Evolutionary conservation across 2,888 invertebrate genomes (phyloP), one percentile per base, ranked within the genome.

Genomic region (Drosophila infuscata): DNA sequence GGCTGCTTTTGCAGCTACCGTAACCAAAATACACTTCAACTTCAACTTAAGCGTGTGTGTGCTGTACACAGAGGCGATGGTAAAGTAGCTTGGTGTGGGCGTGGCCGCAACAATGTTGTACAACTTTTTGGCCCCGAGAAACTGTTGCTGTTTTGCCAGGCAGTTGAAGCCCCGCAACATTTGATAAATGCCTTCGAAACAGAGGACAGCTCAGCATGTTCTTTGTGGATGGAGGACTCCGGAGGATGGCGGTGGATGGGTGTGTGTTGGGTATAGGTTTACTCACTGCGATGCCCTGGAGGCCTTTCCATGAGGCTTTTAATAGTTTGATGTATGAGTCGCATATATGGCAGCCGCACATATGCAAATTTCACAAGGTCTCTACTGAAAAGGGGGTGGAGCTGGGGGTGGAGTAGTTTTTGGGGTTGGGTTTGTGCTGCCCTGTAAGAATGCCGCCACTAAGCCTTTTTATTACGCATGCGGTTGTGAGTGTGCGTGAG

Each of bases 271-370:
- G 46, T 2, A 12, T 4, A 3, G 25, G 58, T 25, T 33, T 33
- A 33, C 41, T 49, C 54, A 57, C 66, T 53, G 58, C 57, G 62
- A 67, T 79, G 70, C 85, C 85, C 88, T 32, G 53, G 85, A 77
- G 88, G 89, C 85, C 75, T 73, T 80, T 65, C 60, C 70, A 75
- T 70, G 79, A 70, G 89, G 88, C 85, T 89, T 87, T 88, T 87
- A 87, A 87, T 87, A 87, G 89, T 88, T 89, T 87, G 89, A 87
- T 87, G 89, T 88, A 89, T 82, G 88, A 84, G 88, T 58, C 72
- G 78, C 81, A 77, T 81, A 66, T 74, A 62, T 78, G 73, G 64
- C 69, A 70, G 77, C 64, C 72, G 33, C 59, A 68, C 75, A 66
- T 77, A 89, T 87, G 87, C 79, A 87, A 87, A 87, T 87, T 82